Evolutionary conservation across 2,797 vertebrate genomes (phyloP), one percentile per base, ranked within the genome.

Genomic region (Adrianichthys oophorus): DNA sequence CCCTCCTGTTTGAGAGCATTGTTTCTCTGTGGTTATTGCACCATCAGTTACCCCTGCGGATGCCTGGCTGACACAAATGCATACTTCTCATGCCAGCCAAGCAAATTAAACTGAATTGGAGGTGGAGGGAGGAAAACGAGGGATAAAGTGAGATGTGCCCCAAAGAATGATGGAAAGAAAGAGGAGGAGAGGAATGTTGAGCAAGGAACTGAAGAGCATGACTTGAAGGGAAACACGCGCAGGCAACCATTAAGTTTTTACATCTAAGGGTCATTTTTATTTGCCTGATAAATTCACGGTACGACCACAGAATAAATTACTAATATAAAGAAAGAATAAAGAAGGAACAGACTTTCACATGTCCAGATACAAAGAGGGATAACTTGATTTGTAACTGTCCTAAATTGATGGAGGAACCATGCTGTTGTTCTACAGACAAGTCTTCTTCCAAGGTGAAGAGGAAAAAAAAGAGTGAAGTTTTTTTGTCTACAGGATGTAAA

Each of bases 1-100:
- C 76, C 76, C 70, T 74, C 68, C 77, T 83, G 82, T 84, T 85
- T 66, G 59, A 82, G 66, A 78, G 80, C 85, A 80, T 86, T 89
- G 83, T 88, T 87, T 86, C 75, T 78, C 70, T 69, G 57, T 65
- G 74, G 81, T 87, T 89, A 89, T 88, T 88, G 85, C 77, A 3
- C 79, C 80, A 85, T 89, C 79, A 67, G 62, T 88, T 89, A 85
- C 79, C 59, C 41, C 76, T 43, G 80, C 59, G 51, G 82, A 86
- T 72, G 76, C 78, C 71, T 50, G 60, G 68, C 68, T 85, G 87
- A 89, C 85, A 73, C 62, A 83, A 89, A 81, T 77, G 78, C 81
- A 83, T 74, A 84, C 79, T 84, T 87, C 62, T 66, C 64, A 65
- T 80, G 79, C 80, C 77, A 74, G 80, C 78, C 48, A 50, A 79